These are phyloP conservation scores for Bombylius major DNA, from an alignment of 2,888 invertebrate genomes.

Conservation along the genomic window DNA sequence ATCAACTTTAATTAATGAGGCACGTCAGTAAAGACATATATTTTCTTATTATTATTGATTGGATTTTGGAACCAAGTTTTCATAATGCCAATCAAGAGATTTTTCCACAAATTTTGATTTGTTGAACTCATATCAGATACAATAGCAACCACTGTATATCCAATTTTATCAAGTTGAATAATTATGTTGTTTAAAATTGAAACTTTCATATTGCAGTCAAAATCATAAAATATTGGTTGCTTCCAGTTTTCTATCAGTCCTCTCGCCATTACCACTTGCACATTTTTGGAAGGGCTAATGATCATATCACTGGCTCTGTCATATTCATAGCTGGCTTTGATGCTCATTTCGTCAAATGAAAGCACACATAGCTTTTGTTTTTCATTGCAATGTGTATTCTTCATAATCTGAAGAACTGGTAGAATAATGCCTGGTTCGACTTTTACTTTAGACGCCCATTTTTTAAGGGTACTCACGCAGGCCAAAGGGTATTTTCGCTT, in stretches of 20 bases:
- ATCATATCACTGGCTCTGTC: not conserved
- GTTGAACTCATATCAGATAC: not conserved
- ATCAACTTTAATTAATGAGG: conserved; percentile 13
- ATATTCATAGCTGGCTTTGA: not conserved
- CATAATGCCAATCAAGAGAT: not conserved
- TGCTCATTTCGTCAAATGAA: not conserved
- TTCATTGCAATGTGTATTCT: not conserved
- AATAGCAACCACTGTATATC: not conserved
- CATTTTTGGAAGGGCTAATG: not conserved
- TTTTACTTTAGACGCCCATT: not conserved
- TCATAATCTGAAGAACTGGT: not conserved
- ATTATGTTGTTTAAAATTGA: too few relatives aligned
- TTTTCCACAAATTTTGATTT: not conserved
- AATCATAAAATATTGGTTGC: not conserved
- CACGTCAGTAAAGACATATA: conserved; percentile 8
- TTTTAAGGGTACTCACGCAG: not conserved
- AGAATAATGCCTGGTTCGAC: not conserved
- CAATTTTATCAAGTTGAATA: not conserved
- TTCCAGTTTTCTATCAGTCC: not conserved
- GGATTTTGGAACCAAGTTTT: conserved; percentile 14
- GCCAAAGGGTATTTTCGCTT: not conserved
- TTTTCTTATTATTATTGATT: not conserved
- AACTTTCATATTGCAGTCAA: too few relatives aligned
- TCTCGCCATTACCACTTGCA: not conserved
- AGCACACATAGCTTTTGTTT: not conserved